phyloP scores from a whole-genome alignment of 2,113 vertebrate species.

The Telmatochromis sp. region DNA sequence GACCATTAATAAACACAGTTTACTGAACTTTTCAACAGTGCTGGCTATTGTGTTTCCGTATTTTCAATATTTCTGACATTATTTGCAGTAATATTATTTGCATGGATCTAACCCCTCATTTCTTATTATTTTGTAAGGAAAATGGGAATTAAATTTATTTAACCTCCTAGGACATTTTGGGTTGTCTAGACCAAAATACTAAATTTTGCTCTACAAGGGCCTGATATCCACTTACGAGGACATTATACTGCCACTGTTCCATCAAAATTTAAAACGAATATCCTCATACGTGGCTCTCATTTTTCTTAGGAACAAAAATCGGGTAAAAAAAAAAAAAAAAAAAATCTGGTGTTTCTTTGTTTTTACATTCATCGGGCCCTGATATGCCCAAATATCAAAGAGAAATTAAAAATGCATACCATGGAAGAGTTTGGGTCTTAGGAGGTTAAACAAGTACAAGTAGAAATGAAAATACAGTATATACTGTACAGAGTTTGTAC shows the following conservation, averaged over 20 bases:
- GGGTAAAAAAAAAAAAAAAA: not conserved
- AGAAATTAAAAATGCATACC: not conserved
- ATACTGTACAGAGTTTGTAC: not conserved
- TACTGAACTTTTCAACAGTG: constrained; percentile 17
- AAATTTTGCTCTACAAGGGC: not conserved
- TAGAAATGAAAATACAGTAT: not conserved
- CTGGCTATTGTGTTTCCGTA: not conserved
- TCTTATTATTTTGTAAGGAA: not conserved
- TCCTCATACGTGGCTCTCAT: not conserved
- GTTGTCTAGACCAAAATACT: not conserved
- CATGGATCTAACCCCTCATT: not conserved
- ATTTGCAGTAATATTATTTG: not conserved
- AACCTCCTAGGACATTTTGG: not conserved
- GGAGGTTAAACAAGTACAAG: not conserved
- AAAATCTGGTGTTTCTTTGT: not conserved
- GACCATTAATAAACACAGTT: constrained; percentile 50
- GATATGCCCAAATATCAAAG: not conserved
- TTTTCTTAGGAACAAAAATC: too few species aligned
- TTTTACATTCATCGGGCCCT: not conserved
- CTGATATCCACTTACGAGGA: not conserved
- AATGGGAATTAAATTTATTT: not conserved
- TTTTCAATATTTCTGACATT: not conserved
- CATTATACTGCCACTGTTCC: not conserved
- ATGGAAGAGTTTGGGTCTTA: not conserved
- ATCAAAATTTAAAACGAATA: not conserved